These are phyloP conservation scores for Diarsia rubi DNA, from an alignment of 2,888 invertebrate species.

Conservation along the genomic window DNA sequence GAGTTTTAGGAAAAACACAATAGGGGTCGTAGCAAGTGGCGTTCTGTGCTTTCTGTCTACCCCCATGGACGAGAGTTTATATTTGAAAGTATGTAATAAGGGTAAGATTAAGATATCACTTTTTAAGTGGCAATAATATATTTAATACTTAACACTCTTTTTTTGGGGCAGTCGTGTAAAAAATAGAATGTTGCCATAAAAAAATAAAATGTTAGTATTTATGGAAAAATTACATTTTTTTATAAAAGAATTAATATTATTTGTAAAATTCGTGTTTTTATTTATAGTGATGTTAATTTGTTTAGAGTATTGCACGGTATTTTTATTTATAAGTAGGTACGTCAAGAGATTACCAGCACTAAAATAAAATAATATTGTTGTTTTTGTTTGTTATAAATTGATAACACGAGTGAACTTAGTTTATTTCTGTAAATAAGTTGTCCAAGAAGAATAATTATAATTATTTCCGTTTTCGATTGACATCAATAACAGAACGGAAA, in stretches of 20 bases:
- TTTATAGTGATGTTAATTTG: not conserved
- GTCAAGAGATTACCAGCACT: not conserved
- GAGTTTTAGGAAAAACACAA: not conserved
- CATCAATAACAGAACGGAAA: too few relatives aligned
- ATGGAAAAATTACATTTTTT: not conserved
- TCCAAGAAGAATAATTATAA: conserved; percentile 11
- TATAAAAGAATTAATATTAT: not conserved
- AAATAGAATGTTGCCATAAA: conserved; percentile 3
- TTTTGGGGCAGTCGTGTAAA: too few relatives aligned
- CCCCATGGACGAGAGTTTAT: too few relatives aligned
- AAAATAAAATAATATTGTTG: too few relatives aligned
- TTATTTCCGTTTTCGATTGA: not conserved
- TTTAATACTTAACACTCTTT: too few relatives aligned
- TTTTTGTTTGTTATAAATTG: conserved; percentile 6
- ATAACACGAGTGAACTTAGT: conserved; percentile 42
- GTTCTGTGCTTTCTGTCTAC: too few relatives aligned
- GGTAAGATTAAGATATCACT: conserved; percentile 2
- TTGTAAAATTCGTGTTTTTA: not conserved
- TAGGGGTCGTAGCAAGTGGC: too few relatives aligned
- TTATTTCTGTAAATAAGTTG: conserved; percentile 28
- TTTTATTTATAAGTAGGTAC: not conserved
- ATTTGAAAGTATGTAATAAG: too few relatives aligned
- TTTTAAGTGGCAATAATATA: conserved; percentile 18
- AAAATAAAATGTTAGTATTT: too few relatives aligned
- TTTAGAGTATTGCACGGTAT: conserved; percentile 22